Base-by-base conservation (phyloP, 2,888 invertebrate species). In the Dexiosoma caninum region DNA sequence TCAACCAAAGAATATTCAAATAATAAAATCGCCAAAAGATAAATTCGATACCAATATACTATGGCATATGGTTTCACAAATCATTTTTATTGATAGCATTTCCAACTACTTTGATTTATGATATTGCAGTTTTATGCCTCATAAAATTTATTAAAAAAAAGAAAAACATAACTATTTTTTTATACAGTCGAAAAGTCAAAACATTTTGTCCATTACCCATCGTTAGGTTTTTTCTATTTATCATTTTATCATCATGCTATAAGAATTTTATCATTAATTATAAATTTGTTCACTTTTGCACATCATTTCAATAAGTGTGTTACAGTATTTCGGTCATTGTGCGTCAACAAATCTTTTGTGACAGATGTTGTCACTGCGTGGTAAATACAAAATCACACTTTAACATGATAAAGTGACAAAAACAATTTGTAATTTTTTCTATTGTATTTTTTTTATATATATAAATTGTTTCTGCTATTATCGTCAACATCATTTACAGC, bases 321-420 rank as follows among this genome's bases (percentile, higher is more conserved):
- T 2, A 14, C 14, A 19, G 37, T 40, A 19, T 35, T n/a, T n/a
- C n/a, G n/a, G 40, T 59, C 19, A 35, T 6, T 66, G 30, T 55
- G 16, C 70, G 70, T 67, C 57, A 81, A 81, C 81, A 81, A 81
- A 81, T 81, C 77, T 77, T 77, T 69, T 81, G 57, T 81, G 81
- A 81, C 81, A 81, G 72, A 81, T 81, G 77, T 70, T 81, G 72
- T 77, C 81, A 81, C 72, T 81, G 72, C 64, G 77, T 81, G 77
- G 81, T 77, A 74, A 75, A 81, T 62, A 77, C 74, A 77, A 81
- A 81, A 81, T 77, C 81, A 81, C 81, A 69, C 69, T 77, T n/a
- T 74, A 62, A 77, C 77, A 74, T 77, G 72, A 81, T 81, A 74
- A 81, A 81, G 51, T 81, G 72, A 59, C 81, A 77, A 81, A n/a